Percentiles rank a stretch among this genome's conserved stretches.
Evolutionary conservation across 1,140 invertebrate genomes (phyloP).

Genomic region (Formica exsecta): DNA sequence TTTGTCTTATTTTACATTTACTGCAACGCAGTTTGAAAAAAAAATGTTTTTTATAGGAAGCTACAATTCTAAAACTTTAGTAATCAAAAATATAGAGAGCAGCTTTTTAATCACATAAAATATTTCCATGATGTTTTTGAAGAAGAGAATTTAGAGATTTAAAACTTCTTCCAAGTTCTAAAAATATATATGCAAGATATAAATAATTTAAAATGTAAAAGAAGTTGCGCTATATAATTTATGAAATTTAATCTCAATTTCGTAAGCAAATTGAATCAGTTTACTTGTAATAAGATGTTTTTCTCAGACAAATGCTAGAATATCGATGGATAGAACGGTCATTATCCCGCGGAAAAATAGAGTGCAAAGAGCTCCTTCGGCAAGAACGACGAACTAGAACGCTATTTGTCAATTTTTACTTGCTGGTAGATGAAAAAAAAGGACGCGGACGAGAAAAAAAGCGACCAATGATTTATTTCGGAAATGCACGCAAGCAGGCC

Average conservation of each 20-base stretch:
- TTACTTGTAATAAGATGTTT: neutral
- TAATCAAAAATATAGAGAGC: neutral
- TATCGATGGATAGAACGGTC: conserved; percentile 8
- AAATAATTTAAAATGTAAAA: neutral
- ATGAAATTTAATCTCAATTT: neutral
- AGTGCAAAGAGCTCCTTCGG: neutral
- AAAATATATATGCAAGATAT: neutral
- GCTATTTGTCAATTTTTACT: conserved; percentile 59
- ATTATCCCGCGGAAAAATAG: conserved; percentile 29
- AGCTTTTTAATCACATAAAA: neutral
- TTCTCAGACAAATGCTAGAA: neutral
- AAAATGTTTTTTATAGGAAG: no score
- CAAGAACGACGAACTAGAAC: conserved; percentile 34
- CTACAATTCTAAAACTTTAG: neutral
- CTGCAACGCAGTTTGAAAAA: no score
- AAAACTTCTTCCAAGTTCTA: neutral
- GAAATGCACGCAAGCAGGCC: conserved; percentile 35
- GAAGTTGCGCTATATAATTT: neutral
- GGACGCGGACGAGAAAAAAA: conserved; percentile 35
- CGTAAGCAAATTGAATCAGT: neutral
- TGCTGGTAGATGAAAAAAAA: conserved; percentile 42
- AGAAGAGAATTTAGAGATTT: neutral
- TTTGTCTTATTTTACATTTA: no score
- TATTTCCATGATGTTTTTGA: neutral
- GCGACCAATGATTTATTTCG: conserved; percentile 56